Evolutionary conservation across 2,113 vertebrate species (phyloP), one percentile per base, ranked within the genome.

Genomic region (Nymphicus hollandicus): DNA sequence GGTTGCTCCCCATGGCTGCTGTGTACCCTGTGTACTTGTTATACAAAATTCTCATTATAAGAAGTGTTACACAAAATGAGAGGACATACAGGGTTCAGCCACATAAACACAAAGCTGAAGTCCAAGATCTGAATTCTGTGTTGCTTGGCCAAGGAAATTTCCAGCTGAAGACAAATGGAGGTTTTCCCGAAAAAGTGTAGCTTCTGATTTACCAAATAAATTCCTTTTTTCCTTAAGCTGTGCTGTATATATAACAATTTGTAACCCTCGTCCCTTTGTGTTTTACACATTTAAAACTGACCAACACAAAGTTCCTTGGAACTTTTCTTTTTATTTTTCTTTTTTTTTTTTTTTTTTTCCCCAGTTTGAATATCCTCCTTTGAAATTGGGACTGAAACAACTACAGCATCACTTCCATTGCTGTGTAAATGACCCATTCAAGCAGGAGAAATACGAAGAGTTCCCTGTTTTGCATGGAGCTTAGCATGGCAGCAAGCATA

Each of bases 21-120:
- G 17, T 9, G 17, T 39, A 10, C 13, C 20, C 2, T 1, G 11
- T 44, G n/a, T 33, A 15, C 55, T 18, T 29, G 31, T 44, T 41
- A 20, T 4, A 53, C 35, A 55, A 55, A 33, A 58, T 41, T 58
- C 20, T 58, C 55, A n/a, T 23, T 58, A 15, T 58, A 23, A n/a
- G 31, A 58, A 58, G 17, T 29, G n/a, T 49, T 46, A 29, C 2
- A 49, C 35, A 60, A 35, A 33, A 58, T 41, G 27, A 69, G 49
- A 64, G 35, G n/a, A 22, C 11, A 5, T 8, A n/a, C 0, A 0
- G 20, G 19, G 22, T n/a, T 81, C 28, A 58, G 3, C 9, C 1
- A 2, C 5, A 25, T 43, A 6, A 71, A 44, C 60, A 6, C 1
- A 2, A 65, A 94, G 41, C 20, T 74, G 49, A 81, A 28, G 11